Conservation (phyloP, 2,113 vertebrate species). For the Thamnophis sirtalis region DNA sequence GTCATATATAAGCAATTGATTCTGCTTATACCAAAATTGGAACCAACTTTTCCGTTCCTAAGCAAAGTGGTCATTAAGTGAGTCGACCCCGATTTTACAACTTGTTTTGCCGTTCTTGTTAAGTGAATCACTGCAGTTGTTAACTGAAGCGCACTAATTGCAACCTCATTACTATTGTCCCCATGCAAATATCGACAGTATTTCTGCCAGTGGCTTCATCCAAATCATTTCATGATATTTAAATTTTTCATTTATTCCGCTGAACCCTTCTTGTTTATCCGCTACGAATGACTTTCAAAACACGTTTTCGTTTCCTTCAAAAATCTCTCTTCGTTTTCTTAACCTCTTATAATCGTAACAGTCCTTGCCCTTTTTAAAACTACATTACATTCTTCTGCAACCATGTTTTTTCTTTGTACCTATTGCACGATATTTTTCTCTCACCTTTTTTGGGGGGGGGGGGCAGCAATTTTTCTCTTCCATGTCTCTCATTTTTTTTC, state of each 20-base stretch:
- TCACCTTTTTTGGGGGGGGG: background rate
- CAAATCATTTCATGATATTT: background rate
- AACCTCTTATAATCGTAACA: background rate
- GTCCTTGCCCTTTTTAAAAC: background rate
- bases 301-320: background rate
- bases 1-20: background rate
- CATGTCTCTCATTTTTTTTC: background rate
- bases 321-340: background rate
- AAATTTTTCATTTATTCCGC: background rate
- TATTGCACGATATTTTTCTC: background rate
- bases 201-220: background rate
- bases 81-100: background rate
- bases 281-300: background rate
- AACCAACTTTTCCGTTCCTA: background rate
- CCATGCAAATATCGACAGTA: background rate
- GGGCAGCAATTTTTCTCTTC: background rate
- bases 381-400: background rate
- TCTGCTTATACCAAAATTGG: background rate
- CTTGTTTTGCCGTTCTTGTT: background rate
- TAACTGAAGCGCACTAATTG: background rate
- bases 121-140: background rate
- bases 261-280: background rate
- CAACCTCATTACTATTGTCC: background rate
- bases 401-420: background rate
- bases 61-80: background rate